Base-by-base conservation (phyloP, 2,113 vertebrate genomes). In the Melanerpes aurifrons region DNA sequence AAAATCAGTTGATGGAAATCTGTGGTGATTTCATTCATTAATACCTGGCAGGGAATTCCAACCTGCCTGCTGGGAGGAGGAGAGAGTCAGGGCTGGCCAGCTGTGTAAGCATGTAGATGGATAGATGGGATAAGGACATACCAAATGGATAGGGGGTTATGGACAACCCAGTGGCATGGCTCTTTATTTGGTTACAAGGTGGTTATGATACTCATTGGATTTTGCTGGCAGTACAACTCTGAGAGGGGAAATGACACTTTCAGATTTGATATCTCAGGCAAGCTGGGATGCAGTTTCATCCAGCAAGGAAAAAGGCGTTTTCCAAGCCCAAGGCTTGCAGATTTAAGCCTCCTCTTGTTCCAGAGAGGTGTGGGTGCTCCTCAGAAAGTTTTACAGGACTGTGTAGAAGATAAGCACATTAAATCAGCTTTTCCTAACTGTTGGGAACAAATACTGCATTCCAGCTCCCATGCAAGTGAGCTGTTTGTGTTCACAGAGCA, bases 171-270 rank as follows among this genome's bases (percentile, higher is more conserved):
- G 5, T 5, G 31, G 26, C 26, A 0, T 2, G 40, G 50, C 14
- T 72, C 8, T 20, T 25, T 5, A 1, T 4, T 53, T 14, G 66
- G 18, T 26, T 50, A 19, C 16, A 0, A 0, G 40, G 35, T 48
- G 54, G 6, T 24, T 74, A 11, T 4, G 12, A 3, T 15, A 8
- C 0, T 47, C 22, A 1, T 43, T 15, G 4, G 10, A 0, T 67
- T 94, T 80, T 67, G 43, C 18, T 84, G 73, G n/a, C 17, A 15
- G 43, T 2, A 11, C 15, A 4, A 48, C 4, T 21, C 28, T 29
- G 68, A 79, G 76, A 81, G 58, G 71, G 45, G 82, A 92, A 87
- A 62, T 22, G 68, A 24, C 50, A 29, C 35, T 79, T 91, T 20
- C n/a, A 47, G 74, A 28, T 85, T 72, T 59, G 89, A 3, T 28